phyloP scores from a whole-genome alignment of 2,113 vertebrate genomes.

The Oxyruncus cristatus region DNA sequence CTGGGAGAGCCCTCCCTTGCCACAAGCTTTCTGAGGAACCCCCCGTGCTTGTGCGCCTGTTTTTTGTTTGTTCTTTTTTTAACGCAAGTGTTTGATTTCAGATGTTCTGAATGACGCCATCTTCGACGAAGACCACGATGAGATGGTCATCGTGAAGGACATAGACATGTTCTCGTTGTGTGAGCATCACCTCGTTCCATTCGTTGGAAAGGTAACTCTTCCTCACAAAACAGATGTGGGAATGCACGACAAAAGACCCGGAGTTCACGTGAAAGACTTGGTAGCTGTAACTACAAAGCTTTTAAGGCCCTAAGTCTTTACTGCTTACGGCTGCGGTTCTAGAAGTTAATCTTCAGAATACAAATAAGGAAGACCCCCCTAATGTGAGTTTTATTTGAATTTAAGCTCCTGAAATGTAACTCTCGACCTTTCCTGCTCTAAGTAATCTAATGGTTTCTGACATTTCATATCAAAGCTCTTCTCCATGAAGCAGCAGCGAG shows the following conservation, averaged over 20 bases:
- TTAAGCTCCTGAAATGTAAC: neutral
- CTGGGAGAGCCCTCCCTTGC: neutral
- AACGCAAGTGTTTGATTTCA: constrained; percentile 67
- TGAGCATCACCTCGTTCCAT: constrained; percentile 96
- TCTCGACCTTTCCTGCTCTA: constrained; percentile 70
- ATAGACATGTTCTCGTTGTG: constrained; percentile 99
- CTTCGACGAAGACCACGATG: constrained; percentile 97
- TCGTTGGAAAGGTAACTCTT: constrained; percentile 90
- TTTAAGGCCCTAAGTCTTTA: neutral
- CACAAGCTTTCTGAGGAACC: neutral
- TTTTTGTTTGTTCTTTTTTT: neutral
- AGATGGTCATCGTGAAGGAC: constrained; percentile 99
- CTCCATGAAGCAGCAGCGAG: neutral
- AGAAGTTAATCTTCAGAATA: neutral
- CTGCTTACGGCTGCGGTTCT: neutral
- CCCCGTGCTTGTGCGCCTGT: neutral
- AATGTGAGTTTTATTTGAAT: constrained; percentile 28
- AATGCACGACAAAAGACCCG: neutral
- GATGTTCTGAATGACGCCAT: constrained; percentile 96
- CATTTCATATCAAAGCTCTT: constrained; percentile 78
- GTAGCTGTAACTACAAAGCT: constrained; percentile 8
- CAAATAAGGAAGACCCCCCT: constrained; percentile 38
- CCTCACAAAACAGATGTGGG: neutral
- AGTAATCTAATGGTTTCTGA: constrained; percentile 80
- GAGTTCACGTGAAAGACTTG: neutral